phyloP scores from a whole-genome alignment of 1,140 invertebrate genomes.

The Cherax quadricarinatus region DNA sequence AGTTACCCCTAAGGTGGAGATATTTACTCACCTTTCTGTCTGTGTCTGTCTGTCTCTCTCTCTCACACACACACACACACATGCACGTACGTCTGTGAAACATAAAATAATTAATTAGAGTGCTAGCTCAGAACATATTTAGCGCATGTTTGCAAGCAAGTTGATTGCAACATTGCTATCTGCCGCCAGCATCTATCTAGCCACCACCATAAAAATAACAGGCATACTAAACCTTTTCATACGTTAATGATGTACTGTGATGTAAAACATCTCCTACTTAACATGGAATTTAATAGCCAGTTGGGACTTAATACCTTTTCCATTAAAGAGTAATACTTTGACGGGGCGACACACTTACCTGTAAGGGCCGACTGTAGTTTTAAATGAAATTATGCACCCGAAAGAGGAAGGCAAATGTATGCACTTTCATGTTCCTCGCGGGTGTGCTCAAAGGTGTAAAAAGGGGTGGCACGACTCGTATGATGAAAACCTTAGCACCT shows the following conservation, averaged over 20 bases:
- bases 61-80: too few relatives aligned
- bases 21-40: too few relatives aligned
- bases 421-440: conserved; percentile 62
- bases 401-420: conserved; percentile 62
- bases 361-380: conserved; percentile 35
- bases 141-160: too few relatives aligned
- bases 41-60: too few relatives aligned
- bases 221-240: conserved; percentile 29
- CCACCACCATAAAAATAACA: not conserved
- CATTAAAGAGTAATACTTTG: not conserved
- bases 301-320: conserved; percentile 28
- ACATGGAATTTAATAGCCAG: conserved; percentile 27
- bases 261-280: conserved; percentile 10
- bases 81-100: too few relatives aligned
- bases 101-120: too few relatives aligned
- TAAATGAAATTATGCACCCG: conserved; percentile 63
- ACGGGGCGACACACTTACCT: not conserved
- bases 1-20: too few relatives aligned
- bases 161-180: too few relatives aligned
- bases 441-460: conserved; percentile 69
- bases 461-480: conserved; percentile 63
- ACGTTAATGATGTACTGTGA: conserved; percentile 34
- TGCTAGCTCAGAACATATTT: too few relatives aligned
- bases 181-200: not conserved
- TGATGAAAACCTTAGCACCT: conserved; percentile 71